Base-by-base conservation (phyloP, 2,888 invertebrate genomes). In the Subacronicta megacephala region DNA sequence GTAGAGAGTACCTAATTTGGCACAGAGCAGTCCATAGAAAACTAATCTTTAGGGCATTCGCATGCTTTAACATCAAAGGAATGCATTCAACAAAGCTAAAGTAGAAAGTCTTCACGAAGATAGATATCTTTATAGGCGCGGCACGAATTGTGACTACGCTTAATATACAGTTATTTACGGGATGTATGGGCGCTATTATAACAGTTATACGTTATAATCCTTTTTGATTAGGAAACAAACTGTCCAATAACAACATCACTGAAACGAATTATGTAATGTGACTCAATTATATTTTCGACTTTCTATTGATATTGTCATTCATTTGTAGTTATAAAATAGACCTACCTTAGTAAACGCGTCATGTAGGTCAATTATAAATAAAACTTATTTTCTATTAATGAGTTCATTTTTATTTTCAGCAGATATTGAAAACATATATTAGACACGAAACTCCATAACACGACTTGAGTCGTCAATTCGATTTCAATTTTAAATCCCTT, bases 1-100 rank as follows among this genome's bases (percentile, higher is more conserved):
- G 72, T 63, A 69, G 78, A 82, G 81, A 82, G 83, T 85, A 87
- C 85, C 85, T 88, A 88, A 82, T 92, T 93, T 93, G 93, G 93
- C 93, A 93, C 93, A 91, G 78, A 81, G 82, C 82, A 88, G 77
- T 68, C 56, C 63, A 54, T 75, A 61, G 44, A 60, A 74, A 77
- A 63, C 45, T 37, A 69, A 64, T 62, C 44, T 74, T 59, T 65
- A 70, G 57, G 60, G 60, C 61, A 66, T 59, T 56, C 54, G 55
- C 57, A 62, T 59, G 57, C 50, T 66, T 65, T 40, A 50, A 71
- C 58, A 51, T 47, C 29, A 66, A 71, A 64, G 49, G 31, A 59
- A 68, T 51, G 42, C 52, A 49, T 36, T 53, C 60, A 72, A 62
- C 40, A 61, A 64, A 64, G 58, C 43, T 65, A 51, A 51, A 54